Evolutionary conservation across 2,113 vertebrate genomes (phyloP), one percentile per base, ranked within the genome.

Genomic region (Cynocephalus volans): DNA sequence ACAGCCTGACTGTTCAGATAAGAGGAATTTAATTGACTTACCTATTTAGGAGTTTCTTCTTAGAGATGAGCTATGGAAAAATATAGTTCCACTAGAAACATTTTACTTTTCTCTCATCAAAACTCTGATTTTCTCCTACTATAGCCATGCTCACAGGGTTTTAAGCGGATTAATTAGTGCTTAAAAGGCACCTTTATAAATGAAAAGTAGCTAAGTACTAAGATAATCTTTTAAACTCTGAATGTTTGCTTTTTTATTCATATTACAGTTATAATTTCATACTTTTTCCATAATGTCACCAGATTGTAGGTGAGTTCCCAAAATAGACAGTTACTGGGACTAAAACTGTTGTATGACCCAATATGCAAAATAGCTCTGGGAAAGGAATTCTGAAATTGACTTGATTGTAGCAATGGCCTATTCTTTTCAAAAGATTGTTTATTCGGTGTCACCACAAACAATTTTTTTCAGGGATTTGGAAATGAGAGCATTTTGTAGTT

Each of bases 291-390:
- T 93, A 95, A 92, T 94, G 88, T 88, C 93, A 97, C 65, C 76
- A 94, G 72, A 97, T 76, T 88, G 65, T 96, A 95, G 84, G 94
- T 97, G 79, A 97, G 58, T 64, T 95, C 92, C 88, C 88, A 88
- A 97, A 98, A 98, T 94, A 96, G 69, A 95, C 41, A 75, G 60
- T 62, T 87, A 90, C 88, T 82, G 93, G 85, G 48, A 93, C 72
- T 94, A 64, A 97, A 96, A 88, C 72, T 91, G 77, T 93, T 97
- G 13, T 89, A 88, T 97, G 89, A 95, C 88, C 76, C 90, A 94
- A 70, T 96, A 97, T 96, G 96, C 77, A 96, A 96, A 97, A 69
- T 36, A 97, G 95, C n/a, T 95, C 88, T 94, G n/a, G 76, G 60
- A 95, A 88, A 93, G 45, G 60, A 96, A 88, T 64, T 82, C 56